Base-by-base conservation (phyloP, 2,113 vertebrate genomes). In the Lagenorhynchus albirostris region DNA sequence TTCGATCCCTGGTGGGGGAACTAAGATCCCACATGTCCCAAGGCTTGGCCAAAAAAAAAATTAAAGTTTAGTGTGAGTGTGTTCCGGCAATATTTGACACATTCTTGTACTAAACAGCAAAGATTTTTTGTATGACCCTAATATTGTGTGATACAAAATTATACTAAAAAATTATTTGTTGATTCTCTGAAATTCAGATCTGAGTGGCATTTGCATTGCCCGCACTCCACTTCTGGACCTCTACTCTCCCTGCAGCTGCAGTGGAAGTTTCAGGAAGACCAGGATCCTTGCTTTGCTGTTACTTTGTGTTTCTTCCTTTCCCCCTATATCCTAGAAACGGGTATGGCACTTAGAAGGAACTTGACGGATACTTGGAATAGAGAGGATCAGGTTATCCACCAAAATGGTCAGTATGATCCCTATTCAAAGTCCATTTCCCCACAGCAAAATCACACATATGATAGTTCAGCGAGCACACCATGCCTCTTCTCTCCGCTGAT, bases 401-500 rank as follows among this genome's bases (percentile, higher is more conserved):
- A 20, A 41, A 60, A n/a, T 62, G 62, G 41, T 62, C 18, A 9
- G 9, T 26, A 50, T 53, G 38, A 3, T 79, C 50, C 67, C n/a
- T 55, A 33, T 53, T 7, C 15, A 6, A 38, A 47, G 12, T 26
- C 60, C 36, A 3, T 25, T n/a, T 89, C 17, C 65, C 29, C 87
- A 60, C 3, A 33, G 36, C 26, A 6, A 73, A 80, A 38, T 7
- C 17, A 12, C 15, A 36, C 18, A 3, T 14, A 53, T 4, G n/a
- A 41, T 3, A 18, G 50, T 20, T 33, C 26, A n/a, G 20, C 0
- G 0, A 13, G 31, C 29, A 14, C 11, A 6, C n/a, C 0, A 0
- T 0, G 21, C 17, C 36, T 8, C 18, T 50, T 50, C 36, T 23
- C 38, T 15, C 20, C 26, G 4, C 17, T 1, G 0, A 4, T 20